Evolutionary conservation across 1,140 invertebrate species (phyloP).

Genomic region (Mizuhopecten yessoensis): DNA sequence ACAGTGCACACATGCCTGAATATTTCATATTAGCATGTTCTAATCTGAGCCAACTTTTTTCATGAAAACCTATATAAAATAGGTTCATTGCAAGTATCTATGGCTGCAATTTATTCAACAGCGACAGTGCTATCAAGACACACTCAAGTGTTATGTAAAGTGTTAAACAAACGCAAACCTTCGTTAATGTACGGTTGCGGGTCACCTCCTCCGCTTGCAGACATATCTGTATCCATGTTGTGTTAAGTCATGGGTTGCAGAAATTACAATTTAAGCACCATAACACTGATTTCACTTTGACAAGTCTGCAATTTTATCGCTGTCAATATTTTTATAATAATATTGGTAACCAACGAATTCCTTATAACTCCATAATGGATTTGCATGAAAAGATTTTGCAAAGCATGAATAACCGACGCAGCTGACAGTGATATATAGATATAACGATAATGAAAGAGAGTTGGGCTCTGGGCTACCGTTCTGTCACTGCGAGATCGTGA

Average conservation of each 20-base stretch:
- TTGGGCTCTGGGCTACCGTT: background rate
- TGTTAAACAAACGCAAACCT: background rate
- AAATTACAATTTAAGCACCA: background rate
- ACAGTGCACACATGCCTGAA: too few species aligned
- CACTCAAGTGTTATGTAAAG: too few species aligned
- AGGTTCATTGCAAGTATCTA: too few species aligned
- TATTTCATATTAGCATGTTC: too few species aligned
- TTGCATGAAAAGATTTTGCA: background rate
- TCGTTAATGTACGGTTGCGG: background rate
- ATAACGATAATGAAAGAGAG: background rate
- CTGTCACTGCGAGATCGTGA: background rate
- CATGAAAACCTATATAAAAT: too few species aligned
- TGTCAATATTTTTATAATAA: background rate
- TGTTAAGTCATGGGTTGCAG: background rate
- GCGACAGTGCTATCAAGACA: too few species aligned
- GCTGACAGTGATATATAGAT: background rate
- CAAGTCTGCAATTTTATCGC: background rate
- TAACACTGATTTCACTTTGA: background rate
- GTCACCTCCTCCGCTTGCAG: background rate
- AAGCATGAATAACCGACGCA: background rate
- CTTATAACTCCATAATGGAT: background rate
- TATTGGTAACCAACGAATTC: background rate
- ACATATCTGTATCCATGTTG: conserved; percentile 26
- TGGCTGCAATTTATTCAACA: too few species aligned
- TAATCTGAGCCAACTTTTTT: too few species aligned